These are phyloP conservation scores for Anoplolepis gracilipes DNA, from an alignment of 1,140 invertebrate species.

Conservation along the genomic window DNA sequence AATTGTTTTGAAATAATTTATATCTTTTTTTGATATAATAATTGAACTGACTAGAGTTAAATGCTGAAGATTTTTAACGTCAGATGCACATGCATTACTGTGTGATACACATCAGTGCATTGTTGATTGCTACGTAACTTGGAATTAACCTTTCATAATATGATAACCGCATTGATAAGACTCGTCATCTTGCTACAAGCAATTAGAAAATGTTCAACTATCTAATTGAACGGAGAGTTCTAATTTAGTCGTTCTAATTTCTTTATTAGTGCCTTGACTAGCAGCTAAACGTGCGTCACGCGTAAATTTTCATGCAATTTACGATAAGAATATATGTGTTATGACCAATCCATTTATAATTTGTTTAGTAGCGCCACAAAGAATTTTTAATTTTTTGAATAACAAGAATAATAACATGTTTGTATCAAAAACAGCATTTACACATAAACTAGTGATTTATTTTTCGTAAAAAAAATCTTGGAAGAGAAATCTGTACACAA, in stretches of 20 bases:
- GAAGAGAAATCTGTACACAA: slow-evolving; percentile 27
- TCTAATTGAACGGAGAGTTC: slow-evolving; percentile 37
- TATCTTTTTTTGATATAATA: background rate
- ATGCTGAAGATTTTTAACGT: slow-evolving; percentile 40
- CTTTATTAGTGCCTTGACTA: slow-evolving; percentile 19
- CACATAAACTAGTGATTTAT: background rate
- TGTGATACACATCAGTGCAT: slow-evolving; percentile 28
- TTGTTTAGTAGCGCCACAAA: background rate
- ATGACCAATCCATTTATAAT: background rate
- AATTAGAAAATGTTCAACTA: slow-evolving; percentile 62
- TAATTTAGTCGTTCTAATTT: slow-evolving; percentile 53
- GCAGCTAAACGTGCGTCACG: background rate
- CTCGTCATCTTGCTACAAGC: slow-evolving; percentile 37
- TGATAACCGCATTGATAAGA: slow-evolving; percentile 69
- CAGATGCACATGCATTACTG: slow-evolving; percentile 12
- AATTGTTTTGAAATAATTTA: slow-evolving; percentile 44
- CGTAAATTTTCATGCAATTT: slow-evolving; percentile 20
- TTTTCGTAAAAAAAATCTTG: background rate
- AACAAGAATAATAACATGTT: background rate
- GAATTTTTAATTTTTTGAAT: background rate
- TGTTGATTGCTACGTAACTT: background rate
- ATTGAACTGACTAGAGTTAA: slow-evolving; percentile 2
- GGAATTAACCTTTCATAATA: slow-evolving; percentile 66
- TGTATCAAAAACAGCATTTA: background rate
- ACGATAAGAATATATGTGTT: background rate